Conservation (phyloP, 2,888 invertebrate genomes). For the Eupithecia centaureata region DNA sequence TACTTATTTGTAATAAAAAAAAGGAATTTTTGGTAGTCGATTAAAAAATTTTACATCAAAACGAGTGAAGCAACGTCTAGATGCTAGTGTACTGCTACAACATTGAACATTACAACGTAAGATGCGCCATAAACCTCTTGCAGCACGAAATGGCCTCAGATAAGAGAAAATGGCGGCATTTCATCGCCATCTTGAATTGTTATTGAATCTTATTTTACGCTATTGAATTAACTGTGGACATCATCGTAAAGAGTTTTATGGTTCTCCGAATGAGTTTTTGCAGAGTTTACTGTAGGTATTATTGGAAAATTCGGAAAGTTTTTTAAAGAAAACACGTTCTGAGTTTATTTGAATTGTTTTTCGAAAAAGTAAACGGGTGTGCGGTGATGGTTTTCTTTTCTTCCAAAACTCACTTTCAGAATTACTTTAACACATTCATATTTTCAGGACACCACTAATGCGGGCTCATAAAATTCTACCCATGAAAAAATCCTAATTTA, state of each 20-base stretch:
- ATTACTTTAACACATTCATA: no score
- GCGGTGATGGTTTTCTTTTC: not conserved
- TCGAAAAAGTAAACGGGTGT: not conserved
- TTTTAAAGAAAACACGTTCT: not conserved
- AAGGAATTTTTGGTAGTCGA: no score
- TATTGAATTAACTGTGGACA: slow-evolving; percentile 33
- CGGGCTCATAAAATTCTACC: not conserved
- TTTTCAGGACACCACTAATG: not conserved
- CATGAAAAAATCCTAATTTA: not conserved
- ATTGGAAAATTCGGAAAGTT: not conserved
- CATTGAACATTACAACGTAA: slow-evolving; percentile 38
- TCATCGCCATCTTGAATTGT: slow-evolving; percentile 35
- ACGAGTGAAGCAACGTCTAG: not conserved
- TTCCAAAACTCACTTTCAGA: no score
- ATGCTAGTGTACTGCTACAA: not conserved
- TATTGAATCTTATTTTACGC: slow-evolving; percentile 36
- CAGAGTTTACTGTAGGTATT: not conserved
- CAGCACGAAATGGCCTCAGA: slow-evolving; percentile 55
- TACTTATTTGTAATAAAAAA: no score
- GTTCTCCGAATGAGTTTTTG: slow-evolving; percentile 13
- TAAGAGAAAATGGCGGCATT: slow-evolving; percentile 52
- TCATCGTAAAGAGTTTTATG: slow-evolving; percentile 30
- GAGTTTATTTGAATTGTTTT: not conserved
- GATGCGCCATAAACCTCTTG: slow-evolving; percentile 55
- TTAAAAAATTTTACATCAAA: not conserved